A percentile compares a stretch with the other conserved stretches of the same genome.
phyloP scores from a whole-genome alignment of 1,140 invertebrate species.

The Drosophila nasuta region DNA sequence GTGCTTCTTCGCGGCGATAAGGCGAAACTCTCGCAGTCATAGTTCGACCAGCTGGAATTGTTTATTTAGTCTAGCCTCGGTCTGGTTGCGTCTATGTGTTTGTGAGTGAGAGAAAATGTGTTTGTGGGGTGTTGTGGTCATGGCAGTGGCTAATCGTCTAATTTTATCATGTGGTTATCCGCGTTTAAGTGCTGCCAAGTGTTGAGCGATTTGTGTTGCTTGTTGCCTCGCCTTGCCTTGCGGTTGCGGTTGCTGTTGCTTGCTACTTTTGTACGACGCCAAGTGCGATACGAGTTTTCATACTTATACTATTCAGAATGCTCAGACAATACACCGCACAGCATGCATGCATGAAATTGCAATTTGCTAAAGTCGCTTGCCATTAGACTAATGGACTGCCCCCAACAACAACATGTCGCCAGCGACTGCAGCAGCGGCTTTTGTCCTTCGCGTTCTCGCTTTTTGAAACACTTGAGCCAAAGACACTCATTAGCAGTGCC shows the following conservation, averaged over 20 bases:
- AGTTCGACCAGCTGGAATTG: conserved; percentile 58
- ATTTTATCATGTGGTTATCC: conserved; percentile 81
- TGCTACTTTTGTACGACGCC: no score
- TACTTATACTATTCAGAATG: not conserved
- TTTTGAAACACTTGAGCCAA: conserved; percentile 34
- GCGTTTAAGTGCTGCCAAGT: conserved; percentile 77
- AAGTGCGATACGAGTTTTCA: not conserved
- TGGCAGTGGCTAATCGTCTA: conserved; percentile 73
- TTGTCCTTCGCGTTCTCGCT: conserved; percentile 28
- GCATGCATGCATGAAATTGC: conserved; percentile 39
- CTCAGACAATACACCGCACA: conserved; percentile 3
- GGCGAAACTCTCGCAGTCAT: conserved; percentile 39
- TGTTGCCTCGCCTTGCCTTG: no score
- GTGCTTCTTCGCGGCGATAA: conserved; percentile 28
- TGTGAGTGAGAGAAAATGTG: conserved; percentile 17
- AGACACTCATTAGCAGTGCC: conserved; percentile 39
- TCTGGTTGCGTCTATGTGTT: conserved; percentile 6
- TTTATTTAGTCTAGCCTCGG: conserved; percentile 69
- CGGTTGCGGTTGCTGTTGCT: no score
- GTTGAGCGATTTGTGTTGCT: conserved; percentile 72
- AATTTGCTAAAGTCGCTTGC: conserved; percentile 42
- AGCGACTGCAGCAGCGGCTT: not conserved
- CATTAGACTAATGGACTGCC: conserved; percentile 43
- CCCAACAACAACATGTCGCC: conserved; percentile 10
- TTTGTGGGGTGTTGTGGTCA: conserved; percentile 47